Evolutionary conservation across 2,888 invertebrate species (phyloP).

Genomic region (Saturnia japonica): DNA sequence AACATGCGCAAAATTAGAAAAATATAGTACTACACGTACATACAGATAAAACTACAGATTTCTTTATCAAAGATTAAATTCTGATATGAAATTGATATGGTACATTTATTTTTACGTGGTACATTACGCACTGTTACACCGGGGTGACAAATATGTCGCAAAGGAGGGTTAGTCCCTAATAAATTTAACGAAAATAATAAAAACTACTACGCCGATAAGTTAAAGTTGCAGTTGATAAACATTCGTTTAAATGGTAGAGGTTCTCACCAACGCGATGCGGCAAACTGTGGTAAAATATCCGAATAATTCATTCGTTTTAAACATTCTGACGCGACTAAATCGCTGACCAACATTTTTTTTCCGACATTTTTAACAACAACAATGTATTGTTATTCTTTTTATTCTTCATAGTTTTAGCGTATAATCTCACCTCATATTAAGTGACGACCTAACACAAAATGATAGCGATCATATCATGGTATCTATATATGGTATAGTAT

Average conservation of each 20-base stretch:
- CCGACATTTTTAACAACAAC: no score
- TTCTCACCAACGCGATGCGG: not conserved
- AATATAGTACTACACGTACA: no score
- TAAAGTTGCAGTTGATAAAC: not conserved
- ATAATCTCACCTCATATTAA: no score
- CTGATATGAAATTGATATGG: not conserved
- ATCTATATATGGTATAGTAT: no score
- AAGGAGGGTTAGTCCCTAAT: conserved; percentile 1
- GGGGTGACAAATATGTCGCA: conserved; percentile 8
- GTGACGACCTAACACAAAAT: no score
- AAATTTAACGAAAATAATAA: conserved; percentile 5
- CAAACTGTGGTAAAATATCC: not conserved
- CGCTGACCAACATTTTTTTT: no score
- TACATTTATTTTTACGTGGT: not conserved
- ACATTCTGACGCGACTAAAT: no score
- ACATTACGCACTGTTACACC: conserved; percentile 2
- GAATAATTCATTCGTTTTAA: no score
- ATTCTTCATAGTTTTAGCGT: no score
- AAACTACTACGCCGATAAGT: not conserved
- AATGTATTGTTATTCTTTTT: no score
- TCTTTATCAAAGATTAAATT: conserved; percentile 9
- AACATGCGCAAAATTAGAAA: no score
- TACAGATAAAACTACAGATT: not conserved
- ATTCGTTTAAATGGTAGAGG: not conserved
- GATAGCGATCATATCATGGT: no score